A percentile compares a stretch with the other conserved stretches of the same genome.
phyloP scores from a whole-genome alignment of 2,113 vertebrate genomes.

The Rhegmatorhina hoffmannsi region DNA sequence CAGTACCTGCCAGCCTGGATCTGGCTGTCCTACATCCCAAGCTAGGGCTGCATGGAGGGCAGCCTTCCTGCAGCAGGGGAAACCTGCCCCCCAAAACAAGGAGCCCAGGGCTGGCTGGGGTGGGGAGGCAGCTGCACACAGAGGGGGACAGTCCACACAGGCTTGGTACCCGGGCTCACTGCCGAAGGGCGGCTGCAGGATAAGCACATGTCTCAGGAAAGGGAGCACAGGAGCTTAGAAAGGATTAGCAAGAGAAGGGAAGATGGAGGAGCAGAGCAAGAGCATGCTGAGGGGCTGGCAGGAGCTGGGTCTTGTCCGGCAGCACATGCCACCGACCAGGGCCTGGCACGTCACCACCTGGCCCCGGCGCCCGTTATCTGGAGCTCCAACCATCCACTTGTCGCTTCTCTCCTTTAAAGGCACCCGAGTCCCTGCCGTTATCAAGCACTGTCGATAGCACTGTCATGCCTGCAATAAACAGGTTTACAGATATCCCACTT shows the following conservation, averaged over 20 bases:
- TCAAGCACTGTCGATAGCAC: background rate
- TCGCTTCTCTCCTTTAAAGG: constrained; percentile 40
- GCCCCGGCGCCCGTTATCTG: background rate
- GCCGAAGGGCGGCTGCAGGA: rapidly evolving
- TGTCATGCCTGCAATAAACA: background rate
- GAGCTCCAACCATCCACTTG: background rate
- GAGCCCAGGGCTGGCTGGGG: background rate
- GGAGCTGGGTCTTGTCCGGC: constrained; percentile 18
- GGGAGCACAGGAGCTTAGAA: background rate
- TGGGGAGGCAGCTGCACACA: rapidly evolving
- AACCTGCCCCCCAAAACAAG: rapidly evolving
- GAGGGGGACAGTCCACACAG: rapidly evolving
- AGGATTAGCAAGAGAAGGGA: background rate
- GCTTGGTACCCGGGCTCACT: rapidly evolving
- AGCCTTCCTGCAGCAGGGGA: background rate
- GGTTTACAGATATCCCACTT: background rate
- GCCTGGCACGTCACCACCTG: background rate
- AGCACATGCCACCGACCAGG: background rate
- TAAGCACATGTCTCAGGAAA: rapidly evolving
- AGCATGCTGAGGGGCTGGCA: background rate
- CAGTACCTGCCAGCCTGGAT: background rate
- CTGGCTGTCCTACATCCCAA: rapidly evolving
- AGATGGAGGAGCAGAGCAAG: background rate
- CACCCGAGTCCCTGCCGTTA: background rate
- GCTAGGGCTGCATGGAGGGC: background rate